Conservation (phyloP, 2,888 invertebrate genomes). For the Tachina fera region DNA sequence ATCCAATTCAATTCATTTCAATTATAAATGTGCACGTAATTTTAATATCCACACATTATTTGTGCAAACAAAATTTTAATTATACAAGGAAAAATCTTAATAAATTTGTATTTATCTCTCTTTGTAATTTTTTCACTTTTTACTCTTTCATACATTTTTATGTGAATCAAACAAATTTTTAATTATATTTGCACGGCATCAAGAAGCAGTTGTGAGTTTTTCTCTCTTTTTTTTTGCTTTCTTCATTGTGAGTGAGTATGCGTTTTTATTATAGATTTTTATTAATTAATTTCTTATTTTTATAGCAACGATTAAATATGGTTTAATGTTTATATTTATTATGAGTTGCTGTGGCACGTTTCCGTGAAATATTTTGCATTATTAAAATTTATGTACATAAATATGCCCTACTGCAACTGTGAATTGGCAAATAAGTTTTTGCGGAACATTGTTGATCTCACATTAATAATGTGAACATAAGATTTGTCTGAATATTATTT, state of each 20-base stretch:
- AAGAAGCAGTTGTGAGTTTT: neutral
- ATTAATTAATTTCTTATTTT: conserved; percentile 48
- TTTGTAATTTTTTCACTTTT: neutral
- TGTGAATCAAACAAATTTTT: neutral
- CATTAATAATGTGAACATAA: too few relatives aligned
- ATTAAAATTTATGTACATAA: conserved; percentile 2
- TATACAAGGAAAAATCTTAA: neutral
- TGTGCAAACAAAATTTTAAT: conserved; percentile 23
- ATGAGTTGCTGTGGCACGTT: neutral
- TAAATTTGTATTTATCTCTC: conserved; percentile 30
- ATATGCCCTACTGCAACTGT: neutral
- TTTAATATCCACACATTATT: neutral
- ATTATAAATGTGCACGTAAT: neutral
- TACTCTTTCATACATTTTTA: neutral
- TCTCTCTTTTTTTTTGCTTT: conserved; percentile 5
- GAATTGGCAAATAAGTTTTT: neutral
- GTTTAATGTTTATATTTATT: conserved; percentile 13
- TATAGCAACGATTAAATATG: conserved; percentile 24
- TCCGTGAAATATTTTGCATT: conserved; percentile 5
- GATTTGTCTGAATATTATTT: too few relatives aligned
- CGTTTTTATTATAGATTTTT: conserved; percentile 13
- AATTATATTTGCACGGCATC: conserved; percentile 21
- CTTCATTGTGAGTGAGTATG: neutral
- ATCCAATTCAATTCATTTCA: neutral
- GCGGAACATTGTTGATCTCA: neutral